Evolutionary conservation across 2,113 vertebrate genomes (phyloP).

Genomic region (Puffinus mauretanicus): DNA sequence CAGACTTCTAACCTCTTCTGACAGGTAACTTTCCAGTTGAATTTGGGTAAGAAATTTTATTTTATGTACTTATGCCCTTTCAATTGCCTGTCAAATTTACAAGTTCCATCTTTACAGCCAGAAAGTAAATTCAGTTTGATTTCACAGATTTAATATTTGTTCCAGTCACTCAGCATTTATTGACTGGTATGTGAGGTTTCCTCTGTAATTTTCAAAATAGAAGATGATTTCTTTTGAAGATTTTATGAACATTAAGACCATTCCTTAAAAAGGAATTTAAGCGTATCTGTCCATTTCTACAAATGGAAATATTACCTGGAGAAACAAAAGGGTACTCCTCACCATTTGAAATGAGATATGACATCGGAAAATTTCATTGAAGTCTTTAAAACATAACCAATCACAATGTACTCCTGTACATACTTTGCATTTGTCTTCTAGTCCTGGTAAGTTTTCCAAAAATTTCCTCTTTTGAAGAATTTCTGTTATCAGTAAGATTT

Average conservation of each 20-base stretch:
- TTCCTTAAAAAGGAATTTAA: not conserved
- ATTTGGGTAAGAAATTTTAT: conserved; percentile 71
- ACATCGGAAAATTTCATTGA: not conserved
- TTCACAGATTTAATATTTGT: conserved; percentile 69
- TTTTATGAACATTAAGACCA: not conserved
- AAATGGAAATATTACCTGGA: not conserved
- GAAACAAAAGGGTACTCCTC: not conserved
- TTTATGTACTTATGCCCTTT: conserved; percentile 72
- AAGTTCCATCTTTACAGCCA: conserved; percentile 70
- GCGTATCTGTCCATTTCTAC: not conserved
- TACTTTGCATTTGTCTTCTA: not conserved
- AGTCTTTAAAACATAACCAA: not conserved
- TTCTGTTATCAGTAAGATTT: not conserved
- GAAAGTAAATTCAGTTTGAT: conserved; percentile 74
- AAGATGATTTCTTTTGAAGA: not conserved
- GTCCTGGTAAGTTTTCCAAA: not conserved
- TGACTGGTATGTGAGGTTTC: conserved; percentile 10
- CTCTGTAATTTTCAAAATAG: not conserved
- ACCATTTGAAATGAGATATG: not conserved
- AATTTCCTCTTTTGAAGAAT: not conserved
- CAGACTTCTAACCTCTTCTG: conserved; percentile 84
- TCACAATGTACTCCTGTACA: not conserved
- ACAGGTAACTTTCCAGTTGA: conserved; percentile 83
- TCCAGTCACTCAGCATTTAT: conserved; percentile 60
- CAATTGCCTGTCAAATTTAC: conserved; percentile 72